Base-by-base conservation (phyloP, 1,140 invertebrate genomes). In the Euschistus heros region DNA sequence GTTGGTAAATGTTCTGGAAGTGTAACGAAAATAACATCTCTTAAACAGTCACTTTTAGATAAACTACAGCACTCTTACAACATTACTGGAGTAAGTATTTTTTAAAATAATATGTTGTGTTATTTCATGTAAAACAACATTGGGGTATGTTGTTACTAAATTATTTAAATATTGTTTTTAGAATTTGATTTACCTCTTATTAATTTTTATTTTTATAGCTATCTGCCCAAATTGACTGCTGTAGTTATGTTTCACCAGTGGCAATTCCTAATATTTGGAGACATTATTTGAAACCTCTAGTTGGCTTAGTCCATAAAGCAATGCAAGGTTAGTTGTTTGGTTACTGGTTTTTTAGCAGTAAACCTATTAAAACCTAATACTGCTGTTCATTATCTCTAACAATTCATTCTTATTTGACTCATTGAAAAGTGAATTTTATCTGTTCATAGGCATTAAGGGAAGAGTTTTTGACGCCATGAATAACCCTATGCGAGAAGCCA, bases 401-500 rank as follows among this genome's bases (percentile, higher is more conserved):
- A 50, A 50, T 50, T 17, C 14, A 37, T 37, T 10, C 33, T 13
- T 37, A 37, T 6, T 37, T 37, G 5, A 37, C 33, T 37, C 33
- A 10, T 1, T 1, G 13, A 37, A 37, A 37, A 37, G 33, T 37
- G 33, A 37, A 37, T 37, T 37, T 37, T 37, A 10, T 13, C 13
- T 37, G 33, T 54, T 62, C 67, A 54, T 44, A 77, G 91, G 93
- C 63, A 77, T 94, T 1, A 79, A 84, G 47, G 90, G 89, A 0
- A 79, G 81, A 69, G 79, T 97, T 5, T 78, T 77, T 46, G 84
- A 92, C 71, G 75, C 76, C 13, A 70, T 80, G 37, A 80, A 81
- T 1, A 73, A 78, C 24, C 84, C 86, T 17, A 76, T 96, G 70
- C 75, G 83, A 10, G 81, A 88, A 63, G 89, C 91, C 1, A 81